Conservation (phyloP, 1,140 invertebrate genomes). For the Linepithema humile region DNA sequence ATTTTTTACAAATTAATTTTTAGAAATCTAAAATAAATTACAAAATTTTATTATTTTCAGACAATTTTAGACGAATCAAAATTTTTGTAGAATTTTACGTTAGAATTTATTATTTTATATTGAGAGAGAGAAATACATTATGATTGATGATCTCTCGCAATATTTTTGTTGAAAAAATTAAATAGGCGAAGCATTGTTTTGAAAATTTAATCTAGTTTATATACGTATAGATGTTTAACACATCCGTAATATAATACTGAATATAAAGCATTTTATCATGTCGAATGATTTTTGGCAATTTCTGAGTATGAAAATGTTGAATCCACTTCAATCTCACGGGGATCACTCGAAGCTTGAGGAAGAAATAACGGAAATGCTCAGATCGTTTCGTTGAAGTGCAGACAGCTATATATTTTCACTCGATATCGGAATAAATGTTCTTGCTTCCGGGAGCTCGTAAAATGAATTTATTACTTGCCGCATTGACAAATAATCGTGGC, state of each 20-base stretch:
- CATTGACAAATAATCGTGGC: slow-evolving; percentile 30
- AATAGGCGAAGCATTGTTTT: too few species aligned
- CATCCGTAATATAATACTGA: not conserved
- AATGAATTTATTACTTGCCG: slow-evolving; percentile 29
- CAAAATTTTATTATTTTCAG: not conserved
- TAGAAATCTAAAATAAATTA: not conserved
- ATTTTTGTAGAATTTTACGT: not conserved
- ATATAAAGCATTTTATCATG: not conserved
- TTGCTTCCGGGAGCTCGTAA: slow-evolving; percentile 31
- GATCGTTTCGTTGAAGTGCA: slow-evolving; percentile 31
- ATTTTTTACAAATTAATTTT: not conserved
- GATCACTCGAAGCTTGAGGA: not conserved
- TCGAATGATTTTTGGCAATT: not conserved
- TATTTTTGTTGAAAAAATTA: too few species aligned
- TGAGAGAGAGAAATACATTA: too few species aligned
- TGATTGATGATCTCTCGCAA: too few species aligned
- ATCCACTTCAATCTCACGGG: not conserved
- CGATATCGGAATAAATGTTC: slow-evolving; percentile 48
- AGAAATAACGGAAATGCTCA: slow-evolving; percentile 20
- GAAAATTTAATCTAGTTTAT: too few species aligned
- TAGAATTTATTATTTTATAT: not conserved
- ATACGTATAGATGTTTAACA: too few species aligned
- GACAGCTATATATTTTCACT: slow-evolving; percentile 29
- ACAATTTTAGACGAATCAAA: not conserved
- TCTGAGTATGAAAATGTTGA: not conserved